These are phyloP conservation scores for Agriopis marginaria DNA, from an alignment of 2,888 invertebrate genomes.

Conservation along the genomic window DNA sequence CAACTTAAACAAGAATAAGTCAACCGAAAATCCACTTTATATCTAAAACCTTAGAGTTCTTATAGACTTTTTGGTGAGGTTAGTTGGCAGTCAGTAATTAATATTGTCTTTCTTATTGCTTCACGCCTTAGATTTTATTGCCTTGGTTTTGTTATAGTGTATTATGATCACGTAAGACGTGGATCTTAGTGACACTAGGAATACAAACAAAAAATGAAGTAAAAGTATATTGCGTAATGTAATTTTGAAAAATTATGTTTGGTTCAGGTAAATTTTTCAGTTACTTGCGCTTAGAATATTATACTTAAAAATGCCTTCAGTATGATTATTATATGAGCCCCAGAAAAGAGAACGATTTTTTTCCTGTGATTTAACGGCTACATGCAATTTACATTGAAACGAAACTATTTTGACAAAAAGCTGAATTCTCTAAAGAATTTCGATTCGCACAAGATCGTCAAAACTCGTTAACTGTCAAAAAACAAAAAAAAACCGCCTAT, in stretches of 20 bases:
- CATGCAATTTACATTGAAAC: too few relatives aligned
- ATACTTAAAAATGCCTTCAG: too few relatives aligned
- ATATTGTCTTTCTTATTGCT: constrained; percentile 83
- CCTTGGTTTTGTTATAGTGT: constrained; percentile 56
- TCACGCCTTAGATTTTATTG: constrained; percentile 85
- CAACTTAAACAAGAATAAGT: constrained; percentile 41
- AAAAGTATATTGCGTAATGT: not conserved
- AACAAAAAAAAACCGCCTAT: too few relatives aligned
- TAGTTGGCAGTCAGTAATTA: constrained; percentile 67
- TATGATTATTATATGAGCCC: too few relatives aligned
- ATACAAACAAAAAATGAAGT: not conserved
- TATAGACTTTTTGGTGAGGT: constrained; percentile 4
- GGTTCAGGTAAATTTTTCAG: too few relatives aligned
- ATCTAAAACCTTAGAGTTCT: constrained; percentile 41
- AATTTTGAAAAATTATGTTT: not conserved
- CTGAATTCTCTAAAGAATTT: too few relatives aligned
- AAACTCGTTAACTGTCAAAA: too few relatives aligned
- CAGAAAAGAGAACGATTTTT: too few relatives aligned
- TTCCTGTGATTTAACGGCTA: too few relatives aligned
- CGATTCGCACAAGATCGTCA: too few relatives aligned
- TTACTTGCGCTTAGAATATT: too few relatives aligned
- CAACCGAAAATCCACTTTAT: constrained; percentile 46
- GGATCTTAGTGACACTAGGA: constrained; percentile 23
- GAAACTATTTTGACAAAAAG: too few relatives aligned
- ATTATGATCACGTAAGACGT: constrained; percentile 39